phyloP scores from a whole-genome alignment of 2,888 invertebrate genomes.

The Sarcophaga caerulescens region DNA sequence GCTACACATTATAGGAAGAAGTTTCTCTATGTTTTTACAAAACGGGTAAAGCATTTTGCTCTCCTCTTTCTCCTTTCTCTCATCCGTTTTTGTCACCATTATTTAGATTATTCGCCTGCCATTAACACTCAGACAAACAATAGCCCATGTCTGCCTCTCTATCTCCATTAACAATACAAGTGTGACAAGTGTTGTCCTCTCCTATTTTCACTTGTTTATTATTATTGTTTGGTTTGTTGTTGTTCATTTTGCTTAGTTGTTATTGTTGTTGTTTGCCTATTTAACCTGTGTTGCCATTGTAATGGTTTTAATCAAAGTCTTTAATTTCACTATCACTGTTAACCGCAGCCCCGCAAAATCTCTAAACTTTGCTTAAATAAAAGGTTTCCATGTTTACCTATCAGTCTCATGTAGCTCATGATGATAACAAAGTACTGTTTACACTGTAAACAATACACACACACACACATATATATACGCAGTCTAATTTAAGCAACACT shows the following conservation, averaged over 20 bases:
- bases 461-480: not conserved
- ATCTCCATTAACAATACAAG: constrained; percentile 41
- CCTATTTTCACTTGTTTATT: not conserved
- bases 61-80: not conserved
- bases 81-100: not conserved
- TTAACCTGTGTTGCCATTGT: constrained; percentile 29
- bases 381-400: not conserved
- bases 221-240: not conserved
- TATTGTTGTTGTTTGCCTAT: constrained; percentile 10
- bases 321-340: constrained; percentile 34
- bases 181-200: constrained; percentile 3
- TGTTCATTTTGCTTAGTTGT: not conserved
- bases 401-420: not conserved
- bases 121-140: too few species aligned
- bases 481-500: not conserved
- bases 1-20: not conserved
- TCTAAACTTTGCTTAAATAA: constrained; percentile 6
- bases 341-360: constrained; percentile 12
- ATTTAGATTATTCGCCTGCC: not conserved
- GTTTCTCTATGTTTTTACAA: not conserved
- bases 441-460: constrained; percentile 34
- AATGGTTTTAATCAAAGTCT: constrained; percentile 52
- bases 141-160: not conserved
- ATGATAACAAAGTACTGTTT: constrained; percentile 45
- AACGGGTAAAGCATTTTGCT: not conserved